These are phyloP conservation scores for Trinectes maculatus DNA, from an alignment of 2,113 vertebrate species.

Conservation along the genomic window DNA sequence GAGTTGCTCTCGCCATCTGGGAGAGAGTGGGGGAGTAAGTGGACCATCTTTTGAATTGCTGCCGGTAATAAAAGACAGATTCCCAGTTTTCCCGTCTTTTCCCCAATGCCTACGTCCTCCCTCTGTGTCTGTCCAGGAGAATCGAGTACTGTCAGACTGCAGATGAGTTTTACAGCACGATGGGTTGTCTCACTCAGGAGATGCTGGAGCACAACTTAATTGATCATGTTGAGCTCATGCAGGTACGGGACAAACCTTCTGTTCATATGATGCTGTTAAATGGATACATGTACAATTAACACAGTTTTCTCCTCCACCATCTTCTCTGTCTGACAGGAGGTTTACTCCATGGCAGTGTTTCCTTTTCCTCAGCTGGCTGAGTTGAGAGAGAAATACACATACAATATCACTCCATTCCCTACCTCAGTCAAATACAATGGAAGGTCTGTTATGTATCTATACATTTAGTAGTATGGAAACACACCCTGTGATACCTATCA, in stretches of 20 bases:
- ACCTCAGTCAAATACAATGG: constrained; percentile 87
- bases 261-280: background rate
- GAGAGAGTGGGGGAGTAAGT: constrained; percentile 96
- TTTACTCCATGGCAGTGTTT: constrained; percentile 96
- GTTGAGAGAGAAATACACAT: constrained; percentile 97
- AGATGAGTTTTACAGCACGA: constrained; percentile 96
- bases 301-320: background rate
- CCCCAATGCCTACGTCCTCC: background rate
- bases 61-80: no score
- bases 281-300: no score
- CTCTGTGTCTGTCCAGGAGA: constrained; percentile 78
- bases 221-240: constrained; percentile 93
- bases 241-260: constrained; percentile 75
- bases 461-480: no score
- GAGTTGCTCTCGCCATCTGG: constrained; percentile 96
- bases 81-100: background rate
- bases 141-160: constrained; percentile 94
- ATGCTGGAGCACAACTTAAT: constrained; percentile 94
- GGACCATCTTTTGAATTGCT: background rate
- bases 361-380: constrained; percentile 96
- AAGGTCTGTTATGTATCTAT: constrained; percentile 77
- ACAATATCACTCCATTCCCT: constrained; percentile 98
- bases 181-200: constrained; percentile 95
- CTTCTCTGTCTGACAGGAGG: constrained; percentile 82
- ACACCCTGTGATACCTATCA: no score